Evolutionary conservation across 2,113 vertebrate species (phyloP), one percentile per base, ranked within the genome.

Genomic region (Pelusios castaneus): DNA sequence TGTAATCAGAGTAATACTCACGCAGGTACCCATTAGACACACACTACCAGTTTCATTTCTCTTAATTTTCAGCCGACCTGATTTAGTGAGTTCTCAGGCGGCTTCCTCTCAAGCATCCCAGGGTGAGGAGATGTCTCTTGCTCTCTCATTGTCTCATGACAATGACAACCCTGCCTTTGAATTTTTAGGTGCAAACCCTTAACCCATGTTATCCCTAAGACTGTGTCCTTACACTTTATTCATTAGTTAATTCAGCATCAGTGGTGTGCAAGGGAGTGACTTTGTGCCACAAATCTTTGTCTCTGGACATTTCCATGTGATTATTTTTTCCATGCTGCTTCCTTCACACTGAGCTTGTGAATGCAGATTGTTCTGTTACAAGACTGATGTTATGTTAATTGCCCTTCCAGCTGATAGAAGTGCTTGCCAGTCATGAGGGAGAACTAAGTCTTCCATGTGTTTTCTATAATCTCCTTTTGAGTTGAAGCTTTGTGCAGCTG

Each of bases 261-360:
- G 82, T 87, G 90, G 86, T 89, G 82, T 91, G 76, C 88, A 91
- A 5, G 14, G 51, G 25, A 3, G 55, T 27, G 0, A 22, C 51
- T 89, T 89, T 80, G 29, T 94, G 58, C 88, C 92, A 60, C 55
- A 55, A 52, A 25, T 93, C 93, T 96, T 90, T 67, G 81, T 91
- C 83, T 96, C 88, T 63, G 34, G 75, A 34, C 52, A 10, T 87
- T 96, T 73, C 92, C 0, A 0, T 47, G 63, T 76, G 84, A 89
- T 90, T 94, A 73, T 45, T 84, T 94, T 91, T 90, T 70, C 80
- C 81, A 38, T 3, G 19, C 83, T 84, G 56, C 22, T 19, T 85
- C 88, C 93, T 82, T 89, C 91, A 83, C 70, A 82, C 76, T 76
- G 90, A 95, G 80, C 43, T 85, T 38, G 43, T 77, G 92, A 87